A percentile compares a stretch with the other conserved stretches of the same genome.
These are phyloP conservation scores for Limenitis camilla DNA, from an alignment of 2,888 invertebrate genomes.

Conservation along the genomic window DNA sequence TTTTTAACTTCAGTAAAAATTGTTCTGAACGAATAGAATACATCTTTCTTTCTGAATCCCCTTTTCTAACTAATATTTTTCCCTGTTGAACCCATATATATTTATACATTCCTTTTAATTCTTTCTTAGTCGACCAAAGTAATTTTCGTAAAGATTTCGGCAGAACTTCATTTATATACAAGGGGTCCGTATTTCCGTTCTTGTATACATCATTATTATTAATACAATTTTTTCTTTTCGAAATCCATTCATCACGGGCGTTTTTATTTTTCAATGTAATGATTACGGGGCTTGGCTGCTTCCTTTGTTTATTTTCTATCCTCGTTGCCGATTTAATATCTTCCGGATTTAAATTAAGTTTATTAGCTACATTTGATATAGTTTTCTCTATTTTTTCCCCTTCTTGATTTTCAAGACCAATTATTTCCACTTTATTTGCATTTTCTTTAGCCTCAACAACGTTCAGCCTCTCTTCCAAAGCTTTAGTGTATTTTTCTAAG, in stretches of 20 bases:
- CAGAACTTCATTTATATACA: slow-evolving; percentile 15
- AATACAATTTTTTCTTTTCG: slow-evolving; percentile 1
- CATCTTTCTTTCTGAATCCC: slow-evolving; percentile 6
- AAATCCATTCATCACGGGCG: slow-evolving; percentile 7
- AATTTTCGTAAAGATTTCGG: slow-evolving; percentile 6
- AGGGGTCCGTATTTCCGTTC: slow-evolving; percentile 1
- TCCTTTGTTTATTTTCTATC: slow-evolving; percentile 5
- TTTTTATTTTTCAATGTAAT: neutral
- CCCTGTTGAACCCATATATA: slow-evolving; percentile 19
- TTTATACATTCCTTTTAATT: slow-evolving; percentile 10
- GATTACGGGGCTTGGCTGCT: slow-evolving; percentile 5
- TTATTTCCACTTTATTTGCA: too few relatives aligned
- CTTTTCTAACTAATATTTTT: slow-evolving; percentile 12
- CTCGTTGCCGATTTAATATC: slow-evolving; percentile 7
- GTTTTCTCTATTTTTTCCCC: too few relatives aligned
- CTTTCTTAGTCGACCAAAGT: slow-evolving; percentile 11
- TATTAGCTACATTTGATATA: too few relatives aligned
- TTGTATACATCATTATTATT: slow-evolving; percentile 5
- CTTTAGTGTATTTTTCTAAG: too few relatives aligned
- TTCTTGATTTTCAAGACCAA: too few relatives aligned
- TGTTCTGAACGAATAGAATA: slow-evolving; percentile 8
- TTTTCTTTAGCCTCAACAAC: too few relatives aligned
- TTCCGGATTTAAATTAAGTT: slow-evolving; percentile 2
- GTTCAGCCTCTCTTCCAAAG: too few relatives aligned
- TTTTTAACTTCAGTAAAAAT: slow-evolving; percentile 4